phyloP scores from a whole-genome alignment of 2,888 invertebrate genomes.

The Caradrina kadenii region DNA sequence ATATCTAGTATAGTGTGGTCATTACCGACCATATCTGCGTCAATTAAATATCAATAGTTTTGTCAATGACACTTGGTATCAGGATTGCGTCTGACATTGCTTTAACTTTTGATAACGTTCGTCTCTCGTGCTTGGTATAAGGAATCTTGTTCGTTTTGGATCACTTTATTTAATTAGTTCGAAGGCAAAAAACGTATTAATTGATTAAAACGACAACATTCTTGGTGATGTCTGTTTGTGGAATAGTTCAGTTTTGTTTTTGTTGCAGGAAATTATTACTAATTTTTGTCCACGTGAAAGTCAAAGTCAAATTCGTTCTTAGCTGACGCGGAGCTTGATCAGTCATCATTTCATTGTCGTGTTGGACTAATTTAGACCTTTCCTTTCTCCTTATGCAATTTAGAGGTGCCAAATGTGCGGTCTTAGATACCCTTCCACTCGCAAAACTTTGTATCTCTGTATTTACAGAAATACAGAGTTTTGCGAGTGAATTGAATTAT shows the following conservation, averaged over 20 bases:
- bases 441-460: neutral
- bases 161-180: conserved; percentile 12
- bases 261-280: no score
- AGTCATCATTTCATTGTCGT: neutral
- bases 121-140: conserved; percentile 14
- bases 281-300: no score
- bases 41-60: conserved; percentile 12
- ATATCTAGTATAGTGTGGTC: neutral
- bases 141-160: conserved; percentile 33
- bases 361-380: neutral
- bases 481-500: no score
- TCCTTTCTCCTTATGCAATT: neutral
- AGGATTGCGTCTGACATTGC: conserved; percentile 55
- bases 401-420: neutral
- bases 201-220: conserved; percentile 11
- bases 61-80: conserved; percentile 44
- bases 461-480: no score
- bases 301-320: no score
- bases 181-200: conserved; percentile 12
- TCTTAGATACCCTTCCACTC: neutral
- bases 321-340: neutral
- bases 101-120: conserved; percentile 58
- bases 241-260: neutral
- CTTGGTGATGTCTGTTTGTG: neutral
- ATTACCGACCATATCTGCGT: neutral